phyloP scores from a whole-genome alignment of 2,888 invertebrate species.

The Drosophila meridiana region DNA sequence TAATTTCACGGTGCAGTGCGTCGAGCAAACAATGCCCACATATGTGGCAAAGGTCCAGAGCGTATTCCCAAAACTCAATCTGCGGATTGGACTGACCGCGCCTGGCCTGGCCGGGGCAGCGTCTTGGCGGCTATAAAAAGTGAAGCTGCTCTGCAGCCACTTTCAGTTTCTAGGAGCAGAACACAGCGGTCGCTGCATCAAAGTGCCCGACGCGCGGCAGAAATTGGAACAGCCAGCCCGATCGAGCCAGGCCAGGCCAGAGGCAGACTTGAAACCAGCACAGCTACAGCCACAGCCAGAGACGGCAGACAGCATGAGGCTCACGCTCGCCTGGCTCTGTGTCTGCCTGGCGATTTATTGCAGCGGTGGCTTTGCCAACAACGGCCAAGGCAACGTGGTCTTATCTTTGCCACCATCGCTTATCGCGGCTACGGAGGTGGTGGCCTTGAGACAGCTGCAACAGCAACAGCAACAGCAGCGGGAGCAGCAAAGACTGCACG shows the following conservation, averaged over 20 bases:
- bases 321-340: constrained; percentile 81
- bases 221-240: constrained; percentile 64
- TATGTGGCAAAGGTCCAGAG: constrained; percentile 50
- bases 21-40: constrained; percentile 75
- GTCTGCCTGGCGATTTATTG: constrained; percentile 83
- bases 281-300: constrained; percentile 1
- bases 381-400: constrained; percentile 71
- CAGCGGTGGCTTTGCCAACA: constrained; percentile 64
- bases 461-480: constrained; percentile 36
- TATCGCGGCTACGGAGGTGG: constrained; percentile 79
- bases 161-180: constrained; percentile 81
- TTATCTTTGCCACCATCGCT: constrained; percentile 84
- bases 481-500: constrained; percentile 33
- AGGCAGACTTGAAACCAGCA: constrained; percentile 28
- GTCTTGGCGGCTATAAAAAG: constrained; percentile 77
- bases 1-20: constrained; percentile 83
- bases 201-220: constrained; percentile 55
- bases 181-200: constrained; percentile 60
- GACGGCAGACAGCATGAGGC: constrained; percentile 76
- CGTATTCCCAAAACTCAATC: constrained; percentile 71
- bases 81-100: constrained; percentile 20
- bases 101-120: constrained; percentile 8
- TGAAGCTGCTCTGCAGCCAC: constrained; percentile 65
- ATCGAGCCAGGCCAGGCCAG: constrained; percentile 48
- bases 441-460: constrained; percentile 74